Evolutionary conservation across 2,888 invertebrate genomes (phyloP), one percentile per base, ranked within the genome.

Genomic region (Fragum sueziense): DNA sequence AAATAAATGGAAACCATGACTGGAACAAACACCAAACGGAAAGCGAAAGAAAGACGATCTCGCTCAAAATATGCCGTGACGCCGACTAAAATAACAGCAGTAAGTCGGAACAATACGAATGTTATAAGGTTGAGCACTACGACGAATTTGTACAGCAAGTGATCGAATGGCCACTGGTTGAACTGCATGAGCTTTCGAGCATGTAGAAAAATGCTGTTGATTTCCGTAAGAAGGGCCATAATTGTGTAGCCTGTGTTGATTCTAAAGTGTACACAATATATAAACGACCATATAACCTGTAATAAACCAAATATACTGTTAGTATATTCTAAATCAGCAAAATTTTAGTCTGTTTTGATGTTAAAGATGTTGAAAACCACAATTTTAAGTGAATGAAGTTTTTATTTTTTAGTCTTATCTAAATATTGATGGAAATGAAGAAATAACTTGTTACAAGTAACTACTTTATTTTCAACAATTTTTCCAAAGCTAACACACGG

Each of bases 181-280:
- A 90, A 76, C 79, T 90, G 90, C 70, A 91, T 76, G 20, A 91
- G 83, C 79, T 91, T 91, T 14, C 91, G 83, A 17, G 86, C 79
- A 79, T 91, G 91, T 4, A 91, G 88, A 76, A 91, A 91, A 51
- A 91, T 78, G 69, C 86, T 88, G 88, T 91, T 91, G 29, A 90
- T 84, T 70, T 91, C 91, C 9, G 84, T 78, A 52, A 90, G 74
- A 31, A 91, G 83, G 3, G 89, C 89, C 17, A 91, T 76, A 1
- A 87, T 81, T 22, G 80, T 88, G 82, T 88, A 91, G 1, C 87
- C 86, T 11, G 90, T 76, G 70, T 88, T 88, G 25, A 82, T 80
- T 57, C 83, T 76, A 62, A 82, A 80, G 31, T 85, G 67, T n/a
- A 90, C 52, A 75, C 88, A 86, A 85, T 90, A 90, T 22, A 84